Evolutionary conservation across 2,113 vertebrate genomes (phyloP).

Genomic region (Notarius lentiginosus): DNA sequence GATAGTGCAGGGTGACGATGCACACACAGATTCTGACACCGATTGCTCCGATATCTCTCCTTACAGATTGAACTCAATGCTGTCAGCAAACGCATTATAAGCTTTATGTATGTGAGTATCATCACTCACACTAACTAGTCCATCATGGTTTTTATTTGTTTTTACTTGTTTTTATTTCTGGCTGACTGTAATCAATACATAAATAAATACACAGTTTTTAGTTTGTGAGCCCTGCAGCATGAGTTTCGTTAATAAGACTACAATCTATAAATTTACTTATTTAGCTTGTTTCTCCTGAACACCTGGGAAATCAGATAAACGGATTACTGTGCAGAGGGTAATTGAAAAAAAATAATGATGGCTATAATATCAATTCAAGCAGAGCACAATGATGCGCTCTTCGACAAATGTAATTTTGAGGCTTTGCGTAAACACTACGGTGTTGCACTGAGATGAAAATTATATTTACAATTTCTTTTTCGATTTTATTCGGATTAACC

Average conservation of each 20-base stretch:
- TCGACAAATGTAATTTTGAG: slow-evolving; percentile 5
- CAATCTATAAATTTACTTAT: slow-evolving; percentile 28
- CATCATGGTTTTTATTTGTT: no score
- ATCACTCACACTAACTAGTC: neutral
- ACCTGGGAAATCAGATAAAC: slow-evolving; percentile 33
- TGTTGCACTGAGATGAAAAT: neutral
- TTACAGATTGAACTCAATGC: slow-evolving; percentile 1
- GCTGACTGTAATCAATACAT: neutral
- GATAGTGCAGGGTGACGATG: neutral
- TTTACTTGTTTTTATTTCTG: neutral
- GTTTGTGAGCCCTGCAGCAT: neutral
- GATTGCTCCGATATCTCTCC: neutral
- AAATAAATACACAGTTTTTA: slow-evolving; percentile 2
- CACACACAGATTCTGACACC: slow-evolving; percentile 1
- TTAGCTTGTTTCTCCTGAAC: slow-evolving; percentile 25
- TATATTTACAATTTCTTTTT: neutral
- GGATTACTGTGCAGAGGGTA: slow-evolving; percentile 21
- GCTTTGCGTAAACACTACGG: slow-evolving; percentile 11
- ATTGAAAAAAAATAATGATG: slow-evolving; percentile 23
- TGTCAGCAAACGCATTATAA: neutral
- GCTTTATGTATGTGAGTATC: neutral
- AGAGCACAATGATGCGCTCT: neutral
- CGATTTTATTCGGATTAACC: neutral
- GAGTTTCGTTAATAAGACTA: neutral
- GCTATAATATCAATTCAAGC: slow-evolving; percentile 14